phyloP scores from a whole-genome alignment of 1,140 invertebrate genomes.

The Chelonus insularis region DNA sequence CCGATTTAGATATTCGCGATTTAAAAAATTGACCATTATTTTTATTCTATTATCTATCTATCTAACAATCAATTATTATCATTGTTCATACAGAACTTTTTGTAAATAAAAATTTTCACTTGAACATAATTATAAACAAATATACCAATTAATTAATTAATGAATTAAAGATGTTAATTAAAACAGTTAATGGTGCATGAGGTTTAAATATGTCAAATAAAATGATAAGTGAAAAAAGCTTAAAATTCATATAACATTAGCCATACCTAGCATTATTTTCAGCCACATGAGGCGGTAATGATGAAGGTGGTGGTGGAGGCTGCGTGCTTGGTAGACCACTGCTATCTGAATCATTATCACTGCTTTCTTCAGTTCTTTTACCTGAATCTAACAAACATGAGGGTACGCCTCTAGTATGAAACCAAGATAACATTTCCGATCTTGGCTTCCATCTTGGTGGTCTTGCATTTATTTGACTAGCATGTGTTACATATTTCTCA shows the following conservation, averaged over 20 bases:
- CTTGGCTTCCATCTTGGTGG: conserved; percentile 59
- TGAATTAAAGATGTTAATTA: no score
- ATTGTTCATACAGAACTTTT: no score
- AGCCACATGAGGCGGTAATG: conserved; percentile 50
- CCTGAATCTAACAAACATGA: conserved; percentile 57
- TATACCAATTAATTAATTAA: no score
- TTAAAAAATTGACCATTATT: no score
- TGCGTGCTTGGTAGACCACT: conserved; percentile 45
- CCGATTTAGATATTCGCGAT: no score
- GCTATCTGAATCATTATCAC: conserved; percentile 60
- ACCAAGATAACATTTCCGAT: conserved; percentile 44
- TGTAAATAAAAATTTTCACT: no score
- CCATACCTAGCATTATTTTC: conserved; percentile 57
- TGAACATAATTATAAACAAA: no score
- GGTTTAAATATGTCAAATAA: no score
- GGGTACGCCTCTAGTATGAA: conserved; percentile 56
- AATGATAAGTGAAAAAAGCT: no score
- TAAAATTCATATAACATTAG: neutral
- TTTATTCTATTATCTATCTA: no score
- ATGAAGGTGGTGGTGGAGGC: conserved; percentile 53
- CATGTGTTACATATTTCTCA: conserved; percentile 77
- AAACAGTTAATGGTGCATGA: no score
- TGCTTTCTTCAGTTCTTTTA: conserved; percentile 56
- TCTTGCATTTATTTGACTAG: conserved; percentile 71
- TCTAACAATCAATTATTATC: no score